Evolutionary conservation across 2,888 invertebrate species (phyloP), one percentile per base, ranked within the genome.

Genomic region (Gerris lacustris): DNA sequence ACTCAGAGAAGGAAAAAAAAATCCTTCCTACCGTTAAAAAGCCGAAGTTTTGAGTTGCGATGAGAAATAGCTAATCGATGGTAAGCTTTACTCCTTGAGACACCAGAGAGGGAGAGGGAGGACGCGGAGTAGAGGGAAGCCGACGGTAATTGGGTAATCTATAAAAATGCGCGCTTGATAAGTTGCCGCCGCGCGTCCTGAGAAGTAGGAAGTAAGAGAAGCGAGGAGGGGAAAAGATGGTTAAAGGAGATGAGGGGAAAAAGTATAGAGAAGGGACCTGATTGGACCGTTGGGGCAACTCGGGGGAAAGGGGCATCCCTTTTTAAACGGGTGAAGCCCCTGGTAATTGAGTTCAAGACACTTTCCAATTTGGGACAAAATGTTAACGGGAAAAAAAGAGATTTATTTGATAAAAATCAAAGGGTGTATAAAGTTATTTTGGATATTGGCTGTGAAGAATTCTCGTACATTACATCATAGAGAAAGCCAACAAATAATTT

Each of bases 31-130:
- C 31, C 31, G 31, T 31, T 31, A 31, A 55, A 55, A 15, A 55
- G 55, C 55, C 15, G 55, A 55, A 55, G 55, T 55, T 55, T 55
- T 55, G 55, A 55, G 15, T 55, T 55, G 11, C 55, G 55, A 55
- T 55, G 55, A 55, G 55, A 55, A 55, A 55, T 55, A 55, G 55
- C 55, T 55, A 55, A 55, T 55, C 55, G 55, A 55, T 55, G 55
- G 55, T 11, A 55, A 55, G 55, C 55, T 55, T 55, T 55, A 11
- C 55, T 55, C 55, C 55, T 11, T 15, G 55, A 55, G 9, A 55
- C 55, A 55, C 11, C 11, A 55, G 55, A 55, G 15, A 4, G 55
- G 55, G 55, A 55, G 55, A 55, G 55, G 15, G 15, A 55, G 31
- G 55, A 55, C 9, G 31, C 11, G 55, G 55, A 15, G 55, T 11